A percentile compares a stretch with the other conserved stretches of the same genome.
Evolutionary conservation across 2,113 vertebrate species (phyloP).

Genomic region (Dicentrarchus labrax): DNA sequence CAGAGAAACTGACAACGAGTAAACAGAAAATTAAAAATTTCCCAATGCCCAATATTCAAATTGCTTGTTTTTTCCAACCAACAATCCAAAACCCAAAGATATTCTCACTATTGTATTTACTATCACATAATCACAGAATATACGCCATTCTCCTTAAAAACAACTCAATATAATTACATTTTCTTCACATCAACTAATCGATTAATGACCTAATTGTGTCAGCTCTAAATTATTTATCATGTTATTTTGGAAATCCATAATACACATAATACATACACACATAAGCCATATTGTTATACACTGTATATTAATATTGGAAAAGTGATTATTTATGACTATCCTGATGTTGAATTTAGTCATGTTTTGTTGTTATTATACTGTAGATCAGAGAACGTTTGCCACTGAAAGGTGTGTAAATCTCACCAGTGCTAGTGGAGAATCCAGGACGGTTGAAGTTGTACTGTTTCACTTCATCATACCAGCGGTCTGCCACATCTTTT

Average conservation of each 20-base stretch:
- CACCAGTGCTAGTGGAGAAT: conserved; percentile 96
- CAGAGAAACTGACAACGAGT: conserved; percentile 14
- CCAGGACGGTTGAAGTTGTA: conserved; percentile 96
- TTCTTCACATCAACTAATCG: not conserved
- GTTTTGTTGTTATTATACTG: not conserved
- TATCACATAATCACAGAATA: not conserved
- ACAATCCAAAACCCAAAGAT: not conserved
- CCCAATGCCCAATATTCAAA: not conserved
- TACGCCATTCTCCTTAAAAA: not conserved
- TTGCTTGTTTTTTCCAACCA: not conserved
- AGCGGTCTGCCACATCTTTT: conserved; percentile 94
- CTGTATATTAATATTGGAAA: not conserved
- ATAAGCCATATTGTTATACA: not conserved
- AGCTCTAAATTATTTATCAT: too few species aligned
- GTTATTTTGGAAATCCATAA: too few species aligned
- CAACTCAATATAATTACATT: not conserved
- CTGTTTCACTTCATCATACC: conserved; percentile 97
- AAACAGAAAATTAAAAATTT: conserved; percentile 44
- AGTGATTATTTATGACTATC: not conserved
- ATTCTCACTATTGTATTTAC: not conserved
- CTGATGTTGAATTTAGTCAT: not conserved
- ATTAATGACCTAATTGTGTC: too few species aligned
- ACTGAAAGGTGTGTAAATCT: conserved; percentile 59
- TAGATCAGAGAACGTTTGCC: not conserved
- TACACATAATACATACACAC: not conserved